Percentiles rank a stretch among this genome's conserved stretches.
phyloP scores from a whole-genome alignment of 1,140 invertebrate genomes.

The Alviniconcha marisindica region DNA sequence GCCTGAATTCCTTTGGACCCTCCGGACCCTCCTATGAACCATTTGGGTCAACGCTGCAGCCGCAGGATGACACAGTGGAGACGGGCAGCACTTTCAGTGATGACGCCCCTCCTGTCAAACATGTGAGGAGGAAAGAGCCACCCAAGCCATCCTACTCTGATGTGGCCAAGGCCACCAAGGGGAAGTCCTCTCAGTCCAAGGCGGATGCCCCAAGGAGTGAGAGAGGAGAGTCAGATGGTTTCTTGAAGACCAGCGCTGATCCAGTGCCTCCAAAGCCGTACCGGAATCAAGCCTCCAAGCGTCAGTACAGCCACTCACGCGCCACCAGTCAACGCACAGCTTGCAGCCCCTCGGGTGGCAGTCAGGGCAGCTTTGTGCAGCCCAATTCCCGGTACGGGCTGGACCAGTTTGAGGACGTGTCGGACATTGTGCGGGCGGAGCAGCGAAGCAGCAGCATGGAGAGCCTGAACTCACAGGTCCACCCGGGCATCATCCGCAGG shows the following conservation, averaged over 20 bases:
- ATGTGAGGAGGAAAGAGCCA: constrained; percentile 20
- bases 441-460: constrained; percentile 37
- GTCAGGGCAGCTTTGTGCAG: constrained; percentile 50
- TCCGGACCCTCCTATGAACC: constrained; percentile 42
- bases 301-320: background rate
- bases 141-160: constrained; percentile 60
- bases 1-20: constrained; percentile 42
- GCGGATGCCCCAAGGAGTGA: background rate
- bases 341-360: constrained; percentile 37
- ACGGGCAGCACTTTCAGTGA: background rate
- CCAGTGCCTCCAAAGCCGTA: background rate
- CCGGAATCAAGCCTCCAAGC: background rate
- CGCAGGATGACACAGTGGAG: constrained; percentile 27
- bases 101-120: constrained; percentile 12
- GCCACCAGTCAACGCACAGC: constrained; percentile 18
- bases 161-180: constrained; percentile 57
- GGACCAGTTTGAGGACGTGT: constrained; percentile 60
- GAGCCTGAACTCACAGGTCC: constrained; percentile 34
- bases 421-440: constrained; percentile 16
- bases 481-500: constrained; percentile 35
- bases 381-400: constrained; percentile 66
- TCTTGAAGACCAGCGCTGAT: background rate
- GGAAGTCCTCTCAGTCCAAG: background rate
- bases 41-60: constrained; percentile 41
- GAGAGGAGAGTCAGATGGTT: constrained; percentile 42